These are phyloP conservation scores for Neotragus moschatus DNA, from an alignment of 2,113 vertebrate species.

Conservation along the genomic window DNA sequence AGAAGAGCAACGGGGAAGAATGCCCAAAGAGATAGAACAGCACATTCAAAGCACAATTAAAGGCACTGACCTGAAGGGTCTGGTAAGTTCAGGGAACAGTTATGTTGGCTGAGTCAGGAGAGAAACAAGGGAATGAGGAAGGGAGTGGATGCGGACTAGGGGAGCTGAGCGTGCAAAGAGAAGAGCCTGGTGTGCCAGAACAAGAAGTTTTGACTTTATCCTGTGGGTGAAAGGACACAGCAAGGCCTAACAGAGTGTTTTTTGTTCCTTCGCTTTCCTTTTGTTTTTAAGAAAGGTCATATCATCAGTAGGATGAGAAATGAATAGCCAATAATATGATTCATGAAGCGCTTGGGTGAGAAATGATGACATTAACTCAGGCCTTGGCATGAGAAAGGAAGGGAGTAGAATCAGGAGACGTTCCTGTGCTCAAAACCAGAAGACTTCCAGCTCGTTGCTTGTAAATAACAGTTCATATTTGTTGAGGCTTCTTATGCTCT, in stretches of 20 bases:
- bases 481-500: neutral
- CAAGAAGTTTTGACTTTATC: neutral
- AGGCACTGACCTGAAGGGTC: neutral
- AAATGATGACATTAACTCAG: neutral
- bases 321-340: neutral
- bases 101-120: neutral
- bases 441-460: neutral
- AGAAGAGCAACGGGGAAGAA: neutral
- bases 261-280: neutral
- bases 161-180: neutral
- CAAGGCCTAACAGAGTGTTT: neutral
- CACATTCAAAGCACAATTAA: neutral
- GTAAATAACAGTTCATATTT: neutral
- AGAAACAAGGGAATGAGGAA: neutral
- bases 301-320: neutral
- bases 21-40: rapidly evolving
- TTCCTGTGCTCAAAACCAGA: neutral
- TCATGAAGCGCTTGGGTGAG: neutral
- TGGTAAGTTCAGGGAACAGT: neutral
- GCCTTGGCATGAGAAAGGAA: neutral
- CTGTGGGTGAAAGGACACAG: neutral
- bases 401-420: neutral
- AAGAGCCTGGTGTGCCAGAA: neutral
- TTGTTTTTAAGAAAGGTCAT: neutral
- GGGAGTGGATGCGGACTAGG: neutral